Evolutionary conservation across 2,797 vertebrate genomes (phyloP), one percentile per base, ranked within the genome.

Genomic region (Gouania willdenowi): DNA sequence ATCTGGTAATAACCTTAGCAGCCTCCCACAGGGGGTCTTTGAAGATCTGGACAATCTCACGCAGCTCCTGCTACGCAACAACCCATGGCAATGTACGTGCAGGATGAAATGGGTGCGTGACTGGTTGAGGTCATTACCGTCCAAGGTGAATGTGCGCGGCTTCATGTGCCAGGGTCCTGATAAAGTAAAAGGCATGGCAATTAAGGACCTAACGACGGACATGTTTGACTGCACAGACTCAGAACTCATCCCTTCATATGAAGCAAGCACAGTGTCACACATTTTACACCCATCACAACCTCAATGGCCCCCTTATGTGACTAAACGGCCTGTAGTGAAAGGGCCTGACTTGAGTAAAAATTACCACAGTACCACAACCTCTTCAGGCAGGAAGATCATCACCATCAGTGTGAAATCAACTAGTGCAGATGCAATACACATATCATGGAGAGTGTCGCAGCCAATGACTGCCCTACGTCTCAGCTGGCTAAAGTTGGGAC

Each of bases 121-220:
- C 76, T 99, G 97, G 97, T 79, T 99, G 41, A 91, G 94, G 11
- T 91, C 90, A 0, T 55, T 98, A 58, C 94, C 95, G 5, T 73
- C 92, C 7, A 97, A 93, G 74, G 94, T 99, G 66, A 99, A 98
- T 1, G 96, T 98, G 15, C 94, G 97, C 9, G 97, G 97, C 25
- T 91, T 99, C 54, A 99, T 98, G 96, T 99, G 97, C 79, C 97
- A 99, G 78, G 94, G 95, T 6, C 97, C 97, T 1, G 97, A 99
- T 64, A 96, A 94, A 60, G 96, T 99, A 18, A 94, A 97, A 61
- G 97, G 97, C 17, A 98, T 98, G 97, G 95, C 96, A 15, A 95
- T 99, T 75, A 98, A 98, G 86, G 97, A 99, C 81, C 88, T 99
- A 35, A 93, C 89, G 0, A 85, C 89, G 0, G 92, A 98, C 5